A percentile compares a stretch with the other conserved stretches of the same genome.
Conservation (phyloP, 2,113 vertebrate species). For the Sapayoa aenigma region DNA sequence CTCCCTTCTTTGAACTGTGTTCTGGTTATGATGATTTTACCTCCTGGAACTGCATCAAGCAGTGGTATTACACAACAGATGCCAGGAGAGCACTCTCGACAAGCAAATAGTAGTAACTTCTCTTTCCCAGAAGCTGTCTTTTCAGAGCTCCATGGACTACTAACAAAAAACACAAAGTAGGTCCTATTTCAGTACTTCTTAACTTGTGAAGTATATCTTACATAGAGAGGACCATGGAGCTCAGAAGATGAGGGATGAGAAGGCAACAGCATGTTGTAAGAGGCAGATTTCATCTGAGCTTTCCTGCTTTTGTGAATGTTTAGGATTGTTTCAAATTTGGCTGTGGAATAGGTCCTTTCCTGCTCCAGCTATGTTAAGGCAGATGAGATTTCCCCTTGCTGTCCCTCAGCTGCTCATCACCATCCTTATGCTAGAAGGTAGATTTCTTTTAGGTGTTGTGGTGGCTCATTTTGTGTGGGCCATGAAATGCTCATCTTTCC, state of each 20-base stretch:
- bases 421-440: too few species aligned
- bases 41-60: not conserved
- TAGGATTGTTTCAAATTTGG: not conserved
- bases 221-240: not conserved
- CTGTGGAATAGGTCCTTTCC: too few species aligned
- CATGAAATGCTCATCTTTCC: too few species aligned
- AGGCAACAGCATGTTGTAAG: not conserved
- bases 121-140: not conserved
- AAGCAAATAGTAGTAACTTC: not conserved
- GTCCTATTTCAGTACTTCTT: not conserved
- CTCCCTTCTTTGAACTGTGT: not conserved
- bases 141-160: not conserved
- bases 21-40: not conserved
- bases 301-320: not conserved
- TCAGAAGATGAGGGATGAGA: not conserved
- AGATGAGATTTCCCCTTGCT: too few species aligned
- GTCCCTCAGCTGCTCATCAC: too few species aligned
- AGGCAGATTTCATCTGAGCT: not conserved
- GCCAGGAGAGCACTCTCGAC: not conserved
- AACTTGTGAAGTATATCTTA: not conserved
- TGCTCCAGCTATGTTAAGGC: too few species aligned
- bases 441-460: too few species aligned
- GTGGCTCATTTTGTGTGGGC: too few species aligned
- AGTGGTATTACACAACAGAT: not conserved
- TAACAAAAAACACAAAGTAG: not conserved